Evolutionary conservation across 2,113 vertebrate genomes (phyloP), one percentile per base, ranked within the genome.

Genomic region (rabbit (Oryctolagus cuniculus)): DNA sequence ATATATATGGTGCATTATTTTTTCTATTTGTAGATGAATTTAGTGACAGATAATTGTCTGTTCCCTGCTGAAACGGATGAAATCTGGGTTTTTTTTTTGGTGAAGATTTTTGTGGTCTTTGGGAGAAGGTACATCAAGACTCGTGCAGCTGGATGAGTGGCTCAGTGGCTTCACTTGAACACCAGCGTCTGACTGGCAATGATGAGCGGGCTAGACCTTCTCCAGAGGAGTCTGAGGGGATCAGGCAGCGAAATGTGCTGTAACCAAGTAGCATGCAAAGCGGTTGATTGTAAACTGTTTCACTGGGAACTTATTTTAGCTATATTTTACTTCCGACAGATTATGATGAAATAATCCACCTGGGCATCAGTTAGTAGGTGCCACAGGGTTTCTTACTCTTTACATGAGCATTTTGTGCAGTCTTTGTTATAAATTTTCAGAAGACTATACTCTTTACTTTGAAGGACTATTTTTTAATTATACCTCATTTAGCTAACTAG

Each of bases 11-110:
- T 98, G 97, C 98, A 98, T 97, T 98, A 98, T 98, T 98, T 97
- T 98, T 98, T 98, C 97, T 98, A 97, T 98, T 97, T 95, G 97
- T 98, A 97, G 97, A 98, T 98, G 93, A 97, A 96, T 97, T 98
- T 98, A 98, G 98, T 97, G 97, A 93, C 97, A 96, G 84, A 92
- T 95, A 97, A 97, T 98, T 98, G 98, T 98, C 96, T 98, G 97
- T 98, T 98, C 98, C 98, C 97, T 98, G 98, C 98, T 98, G 98
- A 98, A 98, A 98, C 96, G 95, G 97, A 98, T 98, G 96, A 98
- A 96, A 97, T 96, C 96, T 98, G 97, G 97, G 8, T 97, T 98
- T 97, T 95, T 19, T 58, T 44, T 44, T 44, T 44, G 96, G 96
- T 95, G 84, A 87, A 89, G 78, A 66, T 84, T 70, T 93, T 87